phyloP scores from a whole-genome alignment of 2,888 invertebrate species.

The Pristionchus exspectatus region DNA sequence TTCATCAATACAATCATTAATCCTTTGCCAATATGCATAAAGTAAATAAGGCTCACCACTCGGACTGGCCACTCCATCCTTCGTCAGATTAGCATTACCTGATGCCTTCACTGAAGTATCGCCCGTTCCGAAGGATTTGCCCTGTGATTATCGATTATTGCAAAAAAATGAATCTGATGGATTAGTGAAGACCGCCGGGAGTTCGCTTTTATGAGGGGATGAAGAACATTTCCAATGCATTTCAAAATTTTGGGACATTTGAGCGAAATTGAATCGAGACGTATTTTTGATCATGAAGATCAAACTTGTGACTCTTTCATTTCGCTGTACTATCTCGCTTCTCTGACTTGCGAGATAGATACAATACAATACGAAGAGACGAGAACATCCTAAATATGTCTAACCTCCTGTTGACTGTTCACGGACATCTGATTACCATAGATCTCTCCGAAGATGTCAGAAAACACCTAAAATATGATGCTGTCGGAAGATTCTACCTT shows the following conservation, averaged over 20 bases:
- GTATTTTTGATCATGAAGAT: neutral
- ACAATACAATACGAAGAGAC: neutral
- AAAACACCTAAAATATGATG: slow-evolving; percentile 57
- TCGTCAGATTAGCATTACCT: slow-evolving; percentile 59
- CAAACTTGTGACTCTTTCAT: too few relatives aligned
- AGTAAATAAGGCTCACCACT: neutral
- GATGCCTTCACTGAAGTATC: slow-evolving; percentile 62
- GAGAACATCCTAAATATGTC: neutral
- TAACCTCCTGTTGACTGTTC: slow-evolving; percentile 58
- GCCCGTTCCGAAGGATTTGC: slow-evolving; percentile 65
- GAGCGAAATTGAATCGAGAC: neutral
- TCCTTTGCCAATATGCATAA: neutral
- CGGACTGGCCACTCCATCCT: slow-evolving; percentile 57
- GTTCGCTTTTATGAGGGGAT: neutral
- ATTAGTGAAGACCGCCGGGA: neutral
- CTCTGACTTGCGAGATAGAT: neutral
- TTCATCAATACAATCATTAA: neutral
- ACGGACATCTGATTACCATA: slow-evolving; percentile 63
- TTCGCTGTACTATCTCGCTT: neutral
- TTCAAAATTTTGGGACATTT: neutral
- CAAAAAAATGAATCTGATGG: neutral
- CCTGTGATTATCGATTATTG: slow-evolving; percentile 56
- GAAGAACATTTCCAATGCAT: neutral
- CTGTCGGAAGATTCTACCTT: neutral
- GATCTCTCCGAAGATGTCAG: slow-evolving; percentile 67